phyloP scores from a whole-genome alignment of 2,888 invertebrate species.

The Scaptomyza polygonia region DNA sequence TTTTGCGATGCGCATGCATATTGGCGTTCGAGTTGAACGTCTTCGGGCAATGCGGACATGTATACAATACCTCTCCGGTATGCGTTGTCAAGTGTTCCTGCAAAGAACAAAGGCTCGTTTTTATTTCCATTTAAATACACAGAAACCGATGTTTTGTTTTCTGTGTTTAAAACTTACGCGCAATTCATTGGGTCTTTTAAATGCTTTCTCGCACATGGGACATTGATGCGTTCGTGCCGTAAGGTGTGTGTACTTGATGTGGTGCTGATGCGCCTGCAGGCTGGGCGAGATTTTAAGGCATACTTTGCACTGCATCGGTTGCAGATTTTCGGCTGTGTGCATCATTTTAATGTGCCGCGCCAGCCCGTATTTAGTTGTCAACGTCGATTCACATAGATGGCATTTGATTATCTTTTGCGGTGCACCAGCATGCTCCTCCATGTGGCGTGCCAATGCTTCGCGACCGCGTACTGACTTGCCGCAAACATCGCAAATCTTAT shows the following conservation, averaged over 20 bases:
- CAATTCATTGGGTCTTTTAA: conserved; percentile 78
- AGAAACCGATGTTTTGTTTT: background rate
- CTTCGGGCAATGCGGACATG: conserved; percentile 80
- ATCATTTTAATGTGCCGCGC: conserved; percentile 81
- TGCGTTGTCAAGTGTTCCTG: conserved; percentile 83
- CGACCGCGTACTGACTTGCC: conserved; percentile 80
- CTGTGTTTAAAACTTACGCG: conserved; percentile 54
- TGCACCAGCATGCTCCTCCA: conserved; percentile 79
- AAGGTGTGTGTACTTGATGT: conserved; percentile 80
- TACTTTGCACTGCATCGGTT: conserved; percentile 76
- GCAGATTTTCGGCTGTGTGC: conserved; percentile 74
- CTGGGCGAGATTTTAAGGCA: conserved; percentile 80
- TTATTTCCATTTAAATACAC: background rate
- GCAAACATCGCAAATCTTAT: conserved; percentile 82
- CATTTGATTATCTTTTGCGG: conserved; percentile 75
- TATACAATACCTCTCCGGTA: conserved; percentile 78
- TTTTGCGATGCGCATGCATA: conserved; percentile 82
- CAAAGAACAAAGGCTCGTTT: background rate
- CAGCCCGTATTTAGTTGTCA: conserved; percentile 78
- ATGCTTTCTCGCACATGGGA: conserved; percentile 82
- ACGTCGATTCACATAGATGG: conserved; percentile 75
- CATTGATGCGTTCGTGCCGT: conserved; percentile 79
- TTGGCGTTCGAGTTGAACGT: conserved; percentile 82
- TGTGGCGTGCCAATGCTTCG: conserved; percentile 77
- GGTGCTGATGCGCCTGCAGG: conserved; percentile 75